Evolutionary conservation across 2,888 invertebrate genomes (phyloP).

Genomic region (Rhodophaea formosa): DNA sequence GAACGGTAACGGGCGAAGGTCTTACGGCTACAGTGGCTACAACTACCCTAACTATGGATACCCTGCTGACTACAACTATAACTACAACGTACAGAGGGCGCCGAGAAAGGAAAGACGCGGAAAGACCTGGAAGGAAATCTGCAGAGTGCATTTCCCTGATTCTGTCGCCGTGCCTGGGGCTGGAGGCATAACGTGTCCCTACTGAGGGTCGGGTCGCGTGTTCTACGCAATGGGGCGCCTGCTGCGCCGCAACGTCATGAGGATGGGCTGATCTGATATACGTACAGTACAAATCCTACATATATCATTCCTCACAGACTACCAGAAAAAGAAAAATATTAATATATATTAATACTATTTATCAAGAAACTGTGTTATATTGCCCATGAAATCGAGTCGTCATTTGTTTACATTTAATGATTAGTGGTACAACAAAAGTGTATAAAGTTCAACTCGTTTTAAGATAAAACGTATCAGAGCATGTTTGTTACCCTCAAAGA

Average conservation of each 20-base stretch:
- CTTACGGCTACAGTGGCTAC: constrained; percentile 60
- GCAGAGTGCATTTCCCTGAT: constrained; percentile 84
- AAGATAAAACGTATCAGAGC: neutral
- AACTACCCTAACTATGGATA: constrained; percentile 49
- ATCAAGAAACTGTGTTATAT: neutral
- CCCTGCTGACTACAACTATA: constrained; percentile 44
- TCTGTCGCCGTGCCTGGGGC: constrained; percentile 75
- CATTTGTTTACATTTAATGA: constrained; percentile 2
- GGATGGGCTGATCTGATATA: constrained; percentile 67
- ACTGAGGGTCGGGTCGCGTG: constrained; percentile 80
- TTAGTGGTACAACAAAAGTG: neutral
- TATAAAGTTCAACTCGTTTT: neutral
- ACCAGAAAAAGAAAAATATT: neutral
- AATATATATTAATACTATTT: neutral
- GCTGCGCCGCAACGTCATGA: constrained; percentile 76
- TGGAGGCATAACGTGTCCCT: constrained; percentile 83
- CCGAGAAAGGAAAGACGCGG: constrained; percentile 48
- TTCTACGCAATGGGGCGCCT: constrained; percentile 78
- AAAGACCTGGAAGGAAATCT: constrained; percentile 85
- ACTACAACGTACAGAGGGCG: constrained; percentile 42
- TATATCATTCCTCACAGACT: neutral
- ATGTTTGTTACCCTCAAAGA: neutral
- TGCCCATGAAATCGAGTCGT: neutral
- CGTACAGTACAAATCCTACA: constrained; percentile 16
- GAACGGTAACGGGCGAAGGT: constrained; percentile 62